Percentiles rank a stretch among this genome's conserved stretches.
These are phyloP conservation scores for Caenorhabditis sp. DNA, from an alignment of 2,888 invertebrate genomes.

Conservation along the genomic window DNA sequence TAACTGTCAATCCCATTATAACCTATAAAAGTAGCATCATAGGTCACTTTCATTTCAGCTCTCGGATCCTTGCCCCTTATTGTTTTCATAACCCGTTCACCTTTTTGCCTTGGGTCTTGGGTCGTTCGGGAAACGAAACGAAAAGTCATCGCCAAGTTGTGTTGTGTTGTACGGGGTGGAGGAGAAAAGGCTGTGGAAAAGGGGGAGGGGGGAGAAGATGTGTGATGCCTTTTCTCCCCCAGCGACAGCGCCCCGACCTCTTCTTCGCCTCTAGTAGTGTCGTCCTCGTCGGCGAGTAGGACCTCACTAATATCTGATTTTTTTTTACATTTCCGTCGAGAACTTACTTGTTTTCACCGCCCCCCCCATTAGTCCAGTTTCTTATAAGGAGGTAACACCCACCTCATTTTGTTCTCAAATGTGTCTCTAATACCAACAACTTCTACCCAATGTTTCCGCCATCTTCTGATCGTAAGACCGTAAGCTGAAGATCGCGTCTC, in stretches of 20 bases:
- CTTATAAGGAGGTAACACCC: neutral
- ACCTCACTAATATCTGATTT: slow-evolving; percentile 36
- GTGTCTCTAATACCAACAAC: neutral
- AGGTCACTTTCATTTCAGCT: neutral
- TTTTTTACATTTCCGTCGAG: slow-evolving; percentile 3
- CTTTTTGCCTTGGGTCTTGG: neutral
- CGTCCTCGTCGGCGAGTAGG: slow-evolving; percentile 23
- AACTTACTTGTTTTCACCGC: neutral
- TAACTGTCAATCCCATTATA: no score
- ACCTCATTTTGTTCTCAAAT: neutral
- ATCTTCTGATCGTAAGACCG: neutral
- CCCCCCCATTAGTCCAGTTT: neutral
- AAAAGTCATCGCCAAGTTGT: slow-evolving; percentile 47
- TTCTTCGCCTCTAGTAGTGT: slow-evolving; percentile 30
- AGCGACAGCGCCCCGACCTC: slow-evolving; percentile 18
- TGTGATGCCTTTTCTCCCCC: slow-evolving; percentile 56
- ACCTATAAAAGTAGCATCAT: neutral
- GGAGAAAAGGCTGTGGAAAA: slow-evolving; percentile 18
- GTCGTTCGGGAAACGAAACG: slow-evolving; percentile 49
- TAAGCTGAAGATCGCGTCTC: slow-evolving; percentile 36
- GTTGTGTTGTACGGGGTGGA: slow-evolving; percentile 21
- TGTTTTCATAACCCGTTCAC: slow-evolving; percentile 20
- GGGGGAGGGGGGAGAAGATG: slow-evolving; percentile 36
- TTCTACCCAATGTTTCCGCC: neutral
- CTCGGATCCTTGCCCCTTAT: neutral